phyloP scores from a whole-genome alignment of 92 coral and sea anemone genomes.

The Metridium senile region DNA sequence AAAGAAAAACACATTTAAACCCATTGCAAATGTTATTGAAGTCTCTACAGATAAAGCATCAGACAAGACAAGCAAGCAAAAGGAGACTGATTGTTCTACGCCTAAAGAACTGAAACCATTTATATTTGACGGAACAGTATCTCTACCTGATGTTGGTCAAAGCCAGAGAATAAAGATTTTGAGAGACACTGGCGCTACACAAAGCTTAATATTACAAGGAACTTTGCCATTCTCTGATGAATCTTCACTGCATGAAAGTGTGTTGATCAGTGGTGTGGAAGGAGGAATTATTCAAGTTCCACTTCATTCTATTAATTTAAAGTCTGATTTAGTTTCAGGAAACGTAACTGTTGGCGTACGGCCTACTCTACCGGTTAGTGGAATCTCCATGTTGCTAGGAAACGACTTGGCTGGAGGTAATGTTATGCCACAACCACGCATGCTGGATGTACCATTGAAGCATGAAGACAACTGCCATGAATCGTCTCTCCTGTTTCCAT shows the following conservation, averaged over 20 bases:
- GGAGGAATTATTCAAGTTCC: slow-evolving; percentile 35
- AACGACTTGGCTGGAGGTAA: slow-evolving; percentile 39
- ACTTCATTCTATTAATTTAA: slow-evolving; percentile 44
- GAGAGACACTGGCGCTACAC: slow-evolving; percentile 67
- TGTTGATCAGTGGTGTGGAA: slow-evolving; percentile 40
- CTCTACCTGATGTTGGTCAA: slow-evolving; percentile 21
- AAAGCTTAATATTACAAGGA: slow-evolving; percentile 32
- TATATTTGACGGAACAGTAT: slow-evolving; percentile 41
- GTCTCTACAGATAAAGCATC: background rate
- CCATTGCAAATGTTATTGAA: slow-evolving; percentile 13
- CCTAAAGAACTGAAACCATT: slow-evolving; percentile 36
- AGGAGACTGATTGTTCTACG: background rate
- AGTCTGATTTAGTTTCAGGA: slow-evolving; percentile 46
- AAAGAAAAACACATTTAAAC: background rate
- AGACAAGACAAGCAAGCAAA: background rate
- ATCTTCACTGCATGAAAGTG: slow-evolving; percentile 21
- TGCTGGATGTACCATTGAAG: background rate
- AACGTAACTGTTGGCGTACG: slow-evolving; percentile 34
- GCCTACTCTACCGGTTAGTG: slow-evolving; percentile 43
- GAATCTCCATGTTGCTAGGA: slow-evolving; percentile 42
- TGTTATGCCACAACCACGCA: background rate
- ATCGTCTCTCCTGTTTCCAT: slow-evolving; percentile 41
- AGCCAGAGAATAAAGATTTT: slow-evolving; percentile 41
- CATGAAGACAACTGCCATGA: background rate
- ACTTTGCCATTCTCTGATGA: slow-evolving; percentile 43